phyloP scores from a whole-genome alignment of 2,888 invertebrate genomes.

The Amblyjoppa proteus region DNA sequence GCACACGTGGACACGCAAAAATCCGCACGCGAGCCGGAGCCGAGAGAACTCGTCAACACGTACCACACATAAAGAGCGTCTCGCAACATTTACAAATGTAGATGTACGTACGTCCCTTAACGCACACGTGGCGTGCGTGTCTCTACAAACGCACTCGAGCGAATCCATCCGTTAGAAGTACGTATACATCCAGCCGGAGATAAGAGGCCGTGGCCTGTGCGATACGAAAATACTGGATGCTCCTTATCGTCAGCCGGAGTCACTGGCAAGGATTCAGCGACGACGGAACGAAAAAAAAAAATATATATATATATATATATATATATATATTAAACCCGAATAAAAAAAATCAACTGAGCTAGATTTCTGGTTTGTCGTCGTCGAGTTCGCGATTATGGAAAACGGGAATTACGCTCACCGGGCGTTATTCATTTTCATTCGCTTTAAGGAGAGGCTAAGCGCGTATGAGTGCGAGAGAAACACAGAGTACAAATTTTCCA shows the following conservation, averaged over 20 bases:
- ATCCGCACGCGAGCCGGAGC: conserved; percentile 32
- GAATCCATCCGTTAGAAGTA: conserved; percentile 69
- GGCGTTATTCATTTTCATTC: background rate
- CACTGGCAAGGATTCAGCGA: background rate
- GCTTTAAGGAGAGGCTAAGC: background rate
- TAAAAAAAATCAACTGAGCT: conserved; percentile 35
- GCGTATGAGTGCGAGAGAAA: background rate
- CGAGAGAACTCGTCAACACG: conserved; percentile 24
- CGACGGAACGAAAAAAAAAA: conserved; percentile 3
- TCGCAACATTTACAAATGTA: conserved; percentile 15
- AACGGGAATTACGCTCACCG: background rate
- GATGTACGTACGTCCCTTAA: background rate
- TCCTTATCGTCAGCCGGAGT: conserved; percentile 15
- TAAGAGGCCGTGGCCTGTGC: conserved; percentile 4
- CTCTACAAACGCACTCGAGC: conserved; percentile 70
- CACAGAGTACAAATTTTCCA: too few relatives aligned
- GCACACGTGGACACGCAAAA: conserved; percentile 19
- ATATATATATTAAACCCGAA: background rate
- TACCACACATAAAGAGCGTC: background rate
- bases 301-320: too few relatives aligned
- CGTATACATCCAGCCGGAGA: conserved; percentile 6
- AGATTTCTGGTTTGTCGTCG: conserved; percentile 37
- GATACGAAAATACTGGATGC: conserved; percentile 9
- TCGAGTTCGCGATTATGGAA: conserved; percentile 31
- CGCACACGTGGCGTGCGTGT: conserved; percentile 29